phyloP scores from a whole-genome alignment of 2,797 vertebrate genomes.

The Sphaeramia orbicularis region DNA sequence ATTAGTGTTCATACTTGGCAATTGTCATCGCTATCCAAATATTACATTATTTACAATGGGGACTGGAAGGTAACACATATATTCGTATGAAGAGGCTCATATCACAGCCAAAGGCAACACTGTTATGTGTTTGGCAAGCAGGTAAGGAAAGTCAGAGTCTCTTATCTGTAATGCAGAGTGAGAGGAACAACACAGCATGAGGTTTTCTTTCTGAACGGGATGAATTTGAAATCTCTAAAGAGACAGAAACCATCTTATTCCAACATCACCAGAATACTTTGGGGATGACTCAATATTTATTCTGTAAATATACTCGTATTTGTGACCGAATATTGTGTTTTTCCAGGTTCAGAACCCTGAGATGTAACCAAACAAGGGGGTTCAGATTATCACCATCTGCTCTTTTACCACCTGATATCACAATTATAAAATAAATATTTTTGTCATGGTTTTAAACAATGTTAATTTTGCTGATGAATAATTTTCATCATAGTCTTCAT shows the following conservation, averaged over 20 bases:
- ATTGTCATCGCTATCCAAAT: constrained; percentile 3
- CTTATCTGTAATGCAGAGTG: background rate
- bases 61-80: constrained; percentile 14
- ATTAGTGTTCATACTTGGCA: constrained; percentile 22
- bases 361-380: too few relatives aligned
- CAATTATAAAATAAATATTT: too few relatives aligned
- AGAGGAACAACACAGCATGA: background rate
- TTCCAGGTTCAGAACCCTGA: too few relatives aligned
- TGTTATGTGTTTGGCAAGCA: too few relatives aligned
- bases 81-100: constrained; percentile 14
- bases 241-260: background rate
- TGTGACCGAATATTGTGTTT: too few relatives aligned
- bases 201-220: background rate
- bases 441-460: too few relatives aligned
- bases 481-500: too few relatives aligned
- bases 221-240: constrained; percentile 1
- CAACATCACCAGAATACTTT: background rate
- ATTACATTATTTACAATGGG: constrained; percentile 11
- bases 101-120: background rate
- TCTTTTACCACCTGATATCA: too few relatives aligned
- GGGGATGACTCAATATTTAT: too few relatives aligned
- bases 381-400: too few relatives aligned
- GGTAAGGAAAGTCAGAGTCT: constrained; percentile 9
- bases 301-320: too few relatives aligned
- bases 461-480: too few relatives aligned